Percentiles rank a stretch among this genome's conserved stretches.
Evolutionary conservation across 2,113 vertebrate species (phyloP).

Genomic region (Cyprinodon variegatus): DNA sequence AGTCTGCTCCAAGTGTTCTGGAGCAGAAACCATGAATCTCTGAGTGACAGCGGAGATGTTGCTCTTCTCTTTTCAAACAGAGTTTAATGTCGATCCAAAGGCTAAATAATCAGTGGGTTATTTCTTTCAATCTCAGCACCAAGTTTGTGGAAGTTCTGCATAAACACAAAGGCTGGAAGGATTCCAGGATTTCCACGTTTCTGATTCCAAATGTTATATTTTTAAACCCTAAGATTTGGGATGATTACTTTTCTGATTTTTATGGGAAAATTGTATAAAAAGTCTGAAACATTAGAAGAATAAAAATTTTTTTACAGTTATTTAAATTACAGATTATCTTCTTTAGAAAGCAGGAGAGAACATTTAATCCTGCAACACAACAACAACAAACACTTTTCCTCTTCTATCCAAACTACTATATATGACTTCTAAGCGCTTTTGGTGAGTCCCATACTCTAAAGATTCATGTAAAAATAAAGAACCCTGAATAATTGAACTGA

Average conservation of each 20-base stretch:
- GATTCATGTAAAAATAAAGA: no score
- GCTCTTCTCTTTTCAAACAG: not conserved
- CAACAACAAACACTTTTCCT: no score
- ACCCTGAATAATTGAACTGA: no score
- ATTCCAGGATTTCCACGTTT: no score
- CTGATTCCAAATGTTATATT: not conserved
- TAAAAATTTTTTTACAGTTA: not conserved
- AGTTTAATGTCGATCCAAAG: no score
- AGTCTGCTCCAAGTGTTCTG: not conserved
- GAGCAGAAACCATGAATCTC: not conserved
- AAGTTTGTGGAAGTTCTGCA: not conserved
- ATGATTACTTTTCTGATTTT: not conserved
- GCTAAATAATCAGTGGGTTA: not conserved
- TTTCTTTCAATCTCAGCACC: not conserved
- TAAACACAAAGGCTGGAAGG: no score
- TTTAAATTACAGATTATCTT: not conserved
- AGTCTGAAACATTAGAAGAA: not conserved
- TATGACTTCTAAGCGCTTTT: no score
- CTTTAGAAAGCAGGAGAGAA: no score
- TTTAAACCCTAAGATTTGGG: not conserved
- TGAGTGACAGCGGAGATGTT: not conserved
- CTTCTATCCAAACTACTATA: no score
- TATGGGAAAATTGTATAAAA: not conserved
- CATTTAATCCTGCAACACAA: no score
- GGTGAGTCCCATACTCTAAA: no score